phyloP scores from a whole-genome alignment of 35 echinoderm and acorn worm species.

The Ophiothrix spiculata region DNA sequence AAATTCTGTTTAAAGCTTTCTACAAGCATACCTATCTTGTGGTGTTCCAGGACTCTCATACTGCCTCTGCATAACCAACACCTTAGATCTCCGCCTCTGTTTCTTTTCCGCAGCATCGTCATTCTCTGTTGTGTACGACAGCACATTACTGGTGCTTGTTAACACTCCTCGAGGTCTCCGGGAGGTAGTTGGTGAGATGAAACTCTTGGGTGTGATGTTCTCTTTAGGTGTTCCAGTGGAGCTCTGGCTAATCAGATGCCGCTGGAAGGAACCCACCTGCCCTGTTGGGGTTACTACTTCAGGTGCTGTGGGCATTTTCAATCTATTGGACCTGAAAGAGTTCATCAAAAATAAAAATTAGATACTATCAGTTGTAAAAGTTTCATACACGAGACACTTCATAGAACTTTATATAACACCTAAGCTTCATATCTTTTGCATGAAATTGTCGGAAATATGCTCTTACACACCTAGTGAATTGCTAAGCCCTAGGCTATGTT shows the following conservation, averaged over 20 bases:
- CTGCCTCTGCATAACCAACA: slow-evolving; percentile 81
- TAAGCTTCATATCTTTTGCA: no score
- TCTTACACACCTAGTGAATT: no score
- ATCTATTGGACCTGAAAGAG: no score
- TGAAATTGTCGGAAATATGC: no score
- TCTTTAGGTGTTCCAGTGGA: slow-evolving; percentile 1
- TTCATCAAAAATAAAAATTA: no score
- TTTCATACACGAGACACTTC: no score
- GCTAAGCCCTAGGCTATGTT: no score
- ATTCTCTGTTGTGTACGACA: slow-evolving; percentile 65
- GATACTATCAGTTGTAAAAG: no score
- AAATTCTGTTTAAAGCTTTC: no score
- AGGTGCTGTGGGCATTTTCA: background rate
- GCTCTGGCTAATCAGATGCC: background rate
- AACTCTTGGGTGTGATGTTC: slow-evolving; percentile 34
- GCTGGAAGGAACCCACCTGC: background rate
- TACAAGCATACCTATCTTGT: slow-evolving; percentile 54
- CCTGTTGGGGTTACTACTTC: background rate
- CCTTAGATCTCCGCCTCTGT: slow-evolving; percentile 72
- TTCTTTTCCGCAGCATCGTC: slow-evolving; percentile 78
- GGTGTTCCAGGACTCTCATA: slow-evolving; percentile 91
- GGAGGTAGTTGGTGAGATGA: slow-evolving; percentile 85
- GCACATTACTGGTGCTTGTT: slow-evolving; percentile 31
- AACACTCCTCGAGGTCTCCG: slow-evolving; percentile 35
- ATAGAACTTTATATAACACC: no score